Conservation (phyloP, 2,888 invertebrate species). For the Tetramorium bicarinatum region DNA sequence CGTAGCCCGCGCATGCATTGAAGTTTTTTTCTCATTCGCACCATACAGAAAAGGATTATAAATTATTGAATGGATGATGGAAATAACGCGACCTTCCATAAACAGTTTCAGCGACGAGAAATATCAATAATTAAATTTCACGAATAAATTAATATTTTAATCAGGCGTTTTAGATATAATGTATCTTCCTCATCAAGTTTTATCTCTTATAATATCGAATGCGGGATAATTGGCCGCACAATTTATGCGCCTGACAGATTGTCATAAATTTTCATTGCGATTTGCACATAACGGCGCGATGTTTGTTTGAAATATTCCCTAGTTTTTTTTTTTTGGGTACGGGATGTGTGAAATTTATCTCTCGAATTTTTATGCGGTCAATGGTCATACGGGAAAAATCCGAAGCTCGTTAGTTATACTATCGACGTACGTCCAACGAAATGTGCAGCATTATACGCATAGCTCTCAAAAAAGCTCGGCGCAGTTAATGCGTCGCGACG, state of each 20-base stretch:
- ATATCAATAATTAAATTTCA: conserved; percentile 5
- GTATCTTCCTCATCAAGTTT: neutral
- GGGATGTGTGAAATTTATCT: conserved; percentile 5
- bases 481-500: conserved; percentile 30
- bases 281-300: neutral
- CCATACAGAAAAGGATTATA: neutral
- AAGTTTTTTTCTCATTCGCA: neutral
- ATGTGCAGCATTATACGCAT: conserved; percentile 8
- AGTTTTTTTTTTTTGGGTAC: neutral
- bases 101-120: neutral
- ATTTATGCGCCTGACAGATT: neutral
- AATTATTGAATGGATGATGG: neutral
- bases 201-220: neutral
- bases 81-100: neutral
- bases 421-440: conserved; percentile 4
- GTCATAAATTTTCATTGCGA: neutral
- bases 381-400: neutral
- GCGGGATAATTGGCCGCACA: neutral
- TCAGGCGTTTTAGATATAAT: neutral
- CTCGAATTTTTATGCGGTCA: conserved; percentile 11
- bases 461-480: conserved; percentile 16
- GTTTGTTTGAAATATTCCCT: neutral
- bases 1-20: neutral
- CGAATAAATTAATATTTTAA: conserved; percentile 28
- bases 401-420: conserved; percentile 20